phyloP scores from a whole-genome alignment of 2,888 invertebrate species.

The Coelogynopora nodosa region DNA sequence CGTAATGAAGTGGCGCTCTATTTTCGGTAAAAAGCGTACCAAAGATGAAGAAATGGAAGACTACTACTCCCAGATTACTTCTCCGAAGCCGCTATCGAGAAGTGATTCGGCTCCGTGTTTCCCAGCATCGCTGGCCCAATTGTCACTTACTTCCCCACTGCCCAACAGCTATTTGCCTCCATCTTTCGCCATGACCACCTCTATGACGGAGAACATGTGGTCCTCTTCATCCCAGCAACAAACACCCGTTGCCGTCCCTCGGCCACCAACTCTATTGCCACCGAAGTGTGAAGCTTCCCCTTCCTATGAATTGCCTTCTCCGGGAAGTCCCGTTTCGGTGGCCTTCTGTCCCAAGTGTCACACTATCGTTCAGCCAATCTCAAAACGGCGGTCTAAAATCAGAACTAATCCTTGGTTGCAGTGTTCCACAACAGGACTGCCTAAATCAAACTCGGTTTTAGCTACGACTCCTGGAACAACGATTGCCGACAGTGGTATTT shows the following conservation, averaged over 20 bases:
- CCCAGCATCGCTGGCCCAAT: neutral
- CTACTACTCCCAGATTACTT: neutral
- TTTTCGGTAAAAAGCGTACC: neutral
- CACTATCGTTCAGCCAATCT: neutral
- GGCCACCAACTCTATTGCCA: neutral
- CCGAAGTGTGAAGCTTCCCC: neutral
- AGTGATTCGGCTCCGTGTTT: neutral
- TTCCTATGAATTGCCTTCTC: neutral
- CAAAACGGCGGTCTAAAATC: neutral
- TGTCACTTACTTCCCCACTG: neutral
- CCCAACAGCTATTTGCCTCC: neutral
- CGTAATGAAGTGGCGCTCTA: neutral
- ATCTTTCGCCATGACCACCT: neutral
- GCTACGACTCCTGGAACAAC: neutral
- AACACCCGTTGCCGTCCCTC: neutral
- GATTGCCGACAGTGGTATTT: neutral
- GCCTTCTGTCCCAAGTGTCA: neutral
- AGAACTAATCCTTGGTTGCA: neutral
- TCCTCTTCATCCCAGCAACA: neutral
- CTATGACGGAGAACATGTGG: neutral
- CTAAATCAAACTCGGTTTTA: neutral
- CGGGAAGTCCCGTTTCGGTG: neutral
- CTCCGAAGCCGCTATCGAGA: neutral
- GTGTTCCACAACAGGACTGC: neutral
- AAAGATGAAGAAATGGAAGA: neutral